Base-by-base conservation (phyloP, 2,888 invertebrate genomes). In the Tiliacea citrago region DNA sequence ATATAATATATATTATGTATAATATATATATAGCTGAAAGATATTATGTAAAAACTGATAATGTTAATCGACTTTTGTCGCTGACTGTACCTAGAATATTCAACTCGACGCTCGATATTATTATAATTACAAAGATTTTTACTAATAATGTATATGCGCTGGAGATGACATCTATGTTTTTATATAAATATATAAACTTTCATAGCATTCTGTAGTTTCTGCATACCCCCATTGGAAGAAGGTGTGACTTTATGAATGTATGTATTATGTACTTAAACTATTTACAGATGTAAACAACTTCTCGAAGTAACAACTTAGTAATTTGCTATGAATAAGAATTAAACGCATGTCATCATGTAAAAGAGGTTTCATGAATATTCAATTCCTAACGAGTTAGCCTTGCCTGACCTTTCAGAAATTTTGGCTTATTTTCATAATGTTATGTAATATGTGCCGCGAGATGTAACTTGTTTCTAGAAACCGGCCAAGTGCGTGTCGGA, bases 341-440 rank as follows among this genome's bases (percentile, higher is more conserved):
- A 53, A 53, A 66, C 58, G 42, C 42, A 61, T 57, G 49, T 58
- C 58, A 66, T 70, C 57, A 66, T 61, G 51, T 55, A 57, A 67
- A 69, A 57, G 55, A 73, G 47, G 13, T 69, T 39, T 69, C 66
- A 79, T 69, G 77, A 79, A 82, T 82, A 82, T 77, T 62, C 60
- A 76, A 51, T 62, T 78, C 29, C 45, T 9, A 67, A 68, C 63
- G 24, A 55, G 67, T 72, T 70, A 49, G 47, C 62, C 55, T 83
- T 66, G 63, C 9, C 29, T 68, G 73, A 66, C 68, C 60, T 83
- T 68, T 63, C 75, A 66, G 60, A 77, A 77, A 62, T 61, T 18
- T 57, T 13, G 47, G 47, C 42, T 47, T 60, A 53, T 81, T 81
- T 63, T 65, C 51, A 65, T 53, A 60, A 71, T 60, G 10, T 63